Conservation (phyloP, 2,113 vertebrate species). For the Sebastes fasciatus region DNA sequence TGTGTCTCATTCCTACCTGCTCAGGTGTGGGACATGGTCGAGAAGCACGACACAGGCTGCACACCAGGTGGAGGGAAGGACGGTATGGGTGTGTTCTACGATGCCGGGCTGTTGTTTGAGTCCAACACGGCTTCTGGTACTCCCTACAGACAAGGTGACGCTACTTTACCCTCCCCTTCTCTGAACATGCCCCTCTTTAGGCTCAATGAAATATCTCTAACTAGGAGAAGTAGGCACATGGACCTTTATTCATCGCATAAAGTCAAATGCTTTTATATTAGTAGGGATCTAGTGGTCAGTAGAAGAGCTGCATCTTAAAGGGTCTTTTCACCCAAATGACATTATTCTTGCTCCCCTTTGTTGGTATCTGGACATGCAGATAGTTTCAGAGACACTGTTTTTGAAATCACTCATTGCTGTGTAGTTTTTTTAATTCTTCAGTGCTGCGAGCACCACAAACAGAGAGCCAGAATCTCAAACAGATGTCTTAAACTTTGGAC, state of each 20-base stretch:
- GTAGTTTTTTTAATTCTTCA: not conserved
- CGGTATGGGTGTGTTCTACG: conserved; percentile 80
- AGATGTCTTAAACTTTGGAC: not conserved
- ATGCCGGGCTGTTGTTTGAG: conserved; percentile 83
- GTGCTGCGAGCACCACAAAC: not conserved
- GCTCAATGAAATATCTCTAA: not conserved
- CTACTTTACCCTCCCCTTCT: not conserved
- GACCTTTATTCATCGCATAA: not conserved
- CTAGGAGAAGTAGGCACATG: not conserved
- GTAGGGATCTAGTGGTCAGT: not conserved
- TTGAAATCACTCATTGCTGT: not conserved
- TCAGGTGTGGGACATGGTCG: no score
- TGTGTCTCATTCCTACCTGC: no score
- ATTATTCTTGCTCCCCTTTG: not conserved
- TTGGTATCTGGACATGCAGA: not conserved
- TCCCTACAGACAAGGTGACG: conserved; percentile 77
- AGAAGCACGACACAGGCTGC: conserved; percentile 87
- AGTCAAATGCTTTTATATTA: not conserved
- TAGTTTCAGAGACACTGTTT: not conserved
- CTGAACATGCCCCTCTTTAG: not conserved
- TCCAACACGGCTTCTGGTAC: conserved; percentile 69
- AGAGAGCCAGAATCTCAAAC: not conserved
- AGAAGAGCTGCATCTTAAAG: not conserved
- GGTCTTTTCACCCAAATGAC: not conserved
- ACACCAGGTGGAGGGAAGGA: conserved; percentile 85